Conservation (phyloP, 92 coral and sea anemone species). For the Plumapathes pennacea region DNA sequence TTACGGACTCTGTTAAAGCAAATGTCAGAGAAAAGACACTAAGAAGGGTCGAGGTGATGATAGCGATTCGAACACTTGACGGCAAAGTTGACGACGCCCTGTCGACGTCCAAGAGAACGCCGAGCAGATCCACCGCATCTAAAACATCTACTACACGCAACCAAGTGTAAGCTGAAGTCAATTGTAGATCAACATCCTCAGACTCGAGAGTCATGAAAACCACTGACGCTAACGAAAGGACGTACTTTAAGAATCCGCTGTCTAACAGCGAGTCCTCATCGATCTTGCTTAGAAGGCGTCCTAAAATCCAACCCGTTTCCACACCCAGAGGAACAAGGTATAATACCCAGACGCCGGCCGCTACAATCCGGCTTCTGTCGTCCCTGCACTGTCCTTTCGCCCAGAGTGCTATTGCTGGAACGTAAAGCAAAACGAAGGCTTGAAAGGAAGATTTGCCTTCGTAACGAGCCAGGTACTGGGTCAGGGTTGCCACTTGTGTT, state of each 20-base stretch:
- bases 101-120: constrained; percentile 11
- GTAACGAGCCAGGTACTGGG: constrained; percentile 23
- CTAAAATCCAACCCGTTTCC: constrained; percentile 34
- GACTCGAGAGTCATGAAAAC: constrained; percentile 17
- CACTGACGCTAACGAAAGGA: constrained; percentile 2
- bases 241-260: constrained; percentile 23
- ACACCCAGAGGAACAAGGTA: constrained; percentile 24
- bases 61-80: constrained; percentile 4
- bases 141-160: constrained; percentile 12
- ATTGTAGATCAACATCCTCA: constrained; percentile 10
- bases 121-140: constrained; percentile 23
- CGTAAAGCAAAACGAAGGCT: constrained; percentile 21
- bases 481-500: constrained; percentile 5
- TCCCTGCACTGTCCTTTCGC: constrained; percentile 26
- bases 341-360: constrained; percentile 38
- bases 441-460: constrained; percentile 26
- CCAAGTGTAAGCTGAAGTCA: constrained; percentile 17
- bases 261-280: constrained; percentile 7
- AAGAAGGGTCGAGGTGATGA: constrained; percentile 12
- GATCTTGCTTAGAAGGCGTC: constrained; percentile 13
- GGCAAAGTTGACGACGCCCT: constrained; percentile 11
- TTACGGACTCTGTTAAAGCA: constrained; percentile 11
- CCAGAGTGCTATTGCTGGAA: constrained; percentile 26
- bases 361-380: constrained; percentile 13
- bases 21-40: constrained; percentile 16